phyloP scores from a whole-genome alignment of 2,113 vertebrate species.

The Dolichallabes microphthalmus region DNA sequence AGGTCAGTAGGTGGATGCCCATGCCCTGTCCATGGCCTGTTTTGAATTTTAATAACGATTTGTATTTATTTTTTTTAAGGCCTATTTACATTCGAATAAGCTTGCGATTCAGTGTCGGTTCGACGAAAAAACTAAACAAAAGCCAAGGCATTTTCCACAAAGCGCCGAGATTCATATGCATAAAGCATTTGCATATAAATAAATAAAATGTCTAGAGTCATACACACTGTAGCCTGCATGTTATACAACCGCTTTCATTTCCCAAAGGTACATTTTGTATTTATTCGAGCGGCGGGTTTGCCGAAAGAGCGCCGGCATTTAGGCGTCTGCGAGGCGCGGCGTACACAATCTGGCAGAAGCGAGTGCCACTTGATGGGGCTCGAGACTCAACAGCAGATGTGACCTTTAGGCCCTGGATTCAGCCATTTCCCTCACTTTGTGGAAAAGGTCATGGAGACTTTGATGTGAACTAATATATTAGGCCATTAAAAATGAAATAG shows the following conservation, averaged over 20 bases:
- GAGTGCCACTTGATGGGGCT: slow-evolving; percentile 47
- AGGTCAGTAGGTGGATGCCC: slow-evolving; percentile 33
- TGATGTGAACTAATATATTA: slow-evolving; percentile 56
- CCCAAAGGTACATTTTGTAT: not conserved
- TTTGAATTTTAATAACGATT: slow-evolving; percentile 51
- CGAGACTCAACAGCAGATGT: slow-evolving; percentile 44
- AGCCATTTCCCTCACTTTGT: slow-evolving; percentile 53
- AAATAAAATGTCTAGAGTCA: not conserved
- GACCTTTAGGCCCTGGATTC: slow-evolving; percentile 55
- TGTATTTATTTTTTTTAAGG: slow-evolving; percentile 14
- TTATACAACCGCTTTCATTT: slow-evolving; percentile 15
- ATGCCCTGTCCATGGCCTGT: slow-evolving; percentile 41
- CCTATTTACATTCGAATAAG: slow-evolving; percentile 46
- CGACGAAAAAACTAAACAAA: not conserved
- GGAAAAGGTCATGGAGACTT: slow-evolving; percentile 59
- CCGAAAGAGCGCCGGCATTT: slow-evolving; percentile 6
- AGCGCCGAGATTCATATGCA: not conserved
- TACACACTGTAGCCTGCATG: not conserved
- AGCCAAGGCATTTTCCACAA: not conserved
- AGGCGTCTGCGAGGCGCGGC: not conserved
- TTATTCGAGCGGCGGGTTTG: not conserved
- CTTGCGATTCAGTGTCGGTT: slow-evolving; percentile 46
- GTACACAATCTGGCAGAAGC: slow-evolving; percentile 11
- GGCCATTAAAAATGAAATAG: slow-evolving; percentile 55
- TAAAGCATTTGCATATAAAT: slow-evolving; percentile 21